Conservation (phyloP, 2,888 invertebrate genomes). For the Drosophila pseudotakahashii region DNA sequence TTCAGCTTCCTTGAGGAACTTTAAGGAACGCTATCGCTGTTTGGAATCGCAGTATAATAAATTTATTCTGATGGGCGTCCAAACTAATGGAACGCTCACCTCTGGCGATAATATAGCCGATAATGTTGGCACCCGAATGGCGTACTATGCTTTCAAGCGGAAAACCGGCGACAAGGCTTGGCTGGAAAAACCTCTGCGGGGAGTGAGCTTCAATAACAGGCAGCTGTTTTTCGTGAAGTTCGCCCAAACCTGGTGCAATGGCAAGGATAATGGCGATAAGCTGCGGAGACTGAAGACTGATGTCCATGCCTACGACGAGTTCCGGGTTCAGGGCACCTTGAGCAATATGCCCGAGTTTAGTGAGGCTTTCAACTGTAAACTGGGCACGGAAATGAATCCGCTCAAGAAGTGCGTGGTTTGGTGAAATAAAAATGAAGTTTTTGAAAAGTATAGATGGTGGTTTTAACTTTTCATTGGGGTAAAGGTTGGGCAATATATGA, state of each 20-base stretch:
- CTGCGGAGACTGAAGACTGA: slow-evolving; percentile 92
- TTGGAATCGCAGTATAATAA: slow-evolving; percentile 82
- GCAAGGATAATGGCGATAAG: slow-evolving; percentile 67
- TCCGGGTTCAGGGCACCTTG: slow-evolving; percentile 93
- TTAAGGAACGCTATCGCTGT: slow-evolving; percentile 80
- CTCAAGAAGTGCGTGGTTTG: slow-evolving; percentile 94
- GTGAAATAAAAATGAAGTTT: slow-evolving; percentile 85
- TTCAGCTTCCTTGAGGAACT: slow-evolving; percentile 73
- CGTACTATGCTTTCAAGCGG: slow-evolving; percentile 92
- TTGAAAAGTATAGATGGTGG: neutral
- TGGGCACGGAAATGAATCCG: slow-evolving; percentile 93
- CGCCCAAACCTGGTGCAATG: slow-evolving; percentile 88
- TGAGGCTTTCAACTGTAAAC: slow-evolving; percentile 90
- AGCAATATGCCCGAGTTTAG: slow-evolving; percentile 94
- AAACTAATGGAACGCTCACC: slow-evolving; percentile 80
- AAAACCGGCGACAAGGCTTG: slow-evolving; percentile 82
- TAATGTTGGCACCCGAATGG: slow-evolving; percentile 95
- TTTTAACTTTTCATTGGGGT: neutral
- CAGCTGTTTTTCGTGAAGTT: slow-evolving; percentile 97
- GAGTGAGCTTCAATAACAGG: slow-evolving; percentile 92
- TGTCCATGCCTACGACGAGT: slow-evolving; percentile 94
- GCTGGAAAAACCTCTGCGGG: slow-evolving; percentile 89
- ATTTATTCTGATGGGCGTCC: slow-evolving; percentile 70
- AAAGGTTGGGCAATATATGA: neutral
- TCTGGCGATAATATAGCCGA: slow-evolving; percentile 95